These are phyloP conservation scores for Aurelia sp. DNA, from an alignment of 30 jellyfish, hydroid and myxozoan genomes.

Conservation along the genomic window DNA sequence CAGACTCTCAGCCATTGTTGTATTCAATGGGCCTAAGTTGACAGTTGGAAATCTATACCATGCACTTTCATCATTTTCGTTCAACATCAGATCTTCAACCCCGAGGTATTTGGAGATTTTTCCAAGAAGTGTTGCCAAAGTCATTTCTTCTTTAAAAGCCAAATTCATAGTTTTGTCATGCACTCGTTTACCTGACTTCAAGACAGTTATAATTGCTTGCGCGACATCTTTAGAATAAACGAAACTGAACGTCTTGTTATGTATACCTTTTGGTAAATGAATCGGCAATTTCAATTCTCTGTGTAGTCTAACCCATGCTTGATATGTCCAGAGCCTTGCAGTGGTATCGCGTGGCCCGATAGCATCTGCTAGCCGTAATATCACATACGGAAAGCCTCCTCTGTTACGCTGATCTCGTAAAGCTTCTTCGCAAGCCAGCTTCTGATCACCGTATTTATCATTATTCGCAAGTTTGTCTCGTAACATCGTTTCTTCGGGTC, in stretches of 20 bases:
- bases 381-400: slow-evolving; percentile 94
- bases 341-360: slow-evolving; percentile 95
- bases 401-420: slow-evolving; percentile 76
- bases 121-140: slow-evolving; percentile 49
- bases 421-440: slow-evolving; percentile 89
- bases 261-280: slow-evolving; percentile 79
- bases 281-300: slow-evolving; percentile 67
- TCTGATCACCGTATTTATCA: slow-evolving; percentile 85
- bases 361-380: slow-evolving; percentile 92
- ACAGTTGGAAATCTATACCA: slow-evolving; percentile 89
- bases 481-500: slow-evolving; percentile 39
- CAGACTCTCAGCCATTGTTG: slow-evolving; percentile 51
- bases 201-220: slow-evolving; percentile 44
- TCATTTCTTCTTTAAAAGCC: slow-evolving; percentile 79
- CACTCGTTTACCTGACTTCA: slow-evolving; percentile 46
- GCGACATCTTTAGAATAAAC: slow-evolving; percentile 92
- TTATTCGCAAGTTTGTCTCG: slow-evolving; percentile 50
- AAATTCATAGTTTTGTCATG: slow-evolving; percentile 77
- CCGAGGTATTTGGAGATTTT: slow-evolving; percentile 52
- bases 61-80: slow-evolving; percentile 75
- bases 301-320: slow-evolving; percentile 85
- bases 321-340: slow-evolving; percentile 92
- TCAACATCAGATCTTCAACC: slow-evolving; percentile 24
- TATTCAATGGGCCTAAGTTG: slow-evolving; percentile 85
- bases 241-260: slow-evolving; percentile 79